Conservation (phyloP, 2,797 vertebrate genomes). For the Pelochelys cantorii region DNA sequence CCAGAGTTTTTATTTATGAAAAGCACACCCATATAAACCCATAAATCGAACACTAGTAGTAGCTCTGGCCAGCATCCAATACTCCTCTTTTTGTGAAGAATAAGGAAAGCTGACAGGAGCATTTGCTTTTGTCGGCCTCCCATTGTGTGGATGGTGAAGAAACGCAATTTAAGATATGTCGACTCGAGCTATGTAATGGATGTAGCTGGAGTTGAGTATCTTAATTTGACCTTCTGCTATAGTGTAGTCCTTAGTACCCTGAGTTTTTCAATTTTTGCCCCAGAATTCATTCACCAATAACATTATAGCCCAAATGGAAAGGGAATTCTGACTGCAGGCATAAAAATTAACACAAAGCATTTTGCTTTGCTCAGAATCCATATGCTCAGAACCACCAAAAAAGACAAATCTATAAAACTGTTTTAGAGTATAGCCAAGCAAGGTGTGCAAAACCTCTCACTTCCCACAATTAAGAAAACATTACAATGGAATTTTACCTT, state of each 20-base stretch:
- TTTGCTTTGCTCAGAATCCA: background rate
- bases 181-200: no score
- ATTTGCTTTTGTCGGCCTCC: no score
- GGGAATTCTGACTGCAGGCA: background rate
- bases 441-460: background rate
- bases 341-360: background rate
- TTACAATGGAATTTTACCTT: background rate
- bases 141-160: no score
- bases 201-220: no score
- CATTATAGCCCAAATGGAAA: background rate
- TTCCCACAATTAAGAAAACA: background rate
- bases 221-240: no score
- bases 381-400: accelerated
- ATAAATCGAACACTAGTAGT: no score
- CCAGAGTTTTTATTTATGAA: background rate
- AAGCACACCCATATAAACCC: background rate
- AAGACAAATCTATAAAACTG: background rate
- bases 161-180: no score
- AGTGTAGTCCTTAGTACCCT: background rate
- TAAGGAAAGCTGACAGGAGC: no score
- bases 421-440: background rate
- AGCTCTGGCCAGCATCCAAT: no score
- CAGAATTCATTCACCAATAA: background rate
- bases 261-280: background rate
- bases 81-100: no score